These are phyloP conservation scores for Parthenolecanium corni DNA, from an alignment of 2,888 invertebrate genomes.

Conservation along the genomic window DNA sequence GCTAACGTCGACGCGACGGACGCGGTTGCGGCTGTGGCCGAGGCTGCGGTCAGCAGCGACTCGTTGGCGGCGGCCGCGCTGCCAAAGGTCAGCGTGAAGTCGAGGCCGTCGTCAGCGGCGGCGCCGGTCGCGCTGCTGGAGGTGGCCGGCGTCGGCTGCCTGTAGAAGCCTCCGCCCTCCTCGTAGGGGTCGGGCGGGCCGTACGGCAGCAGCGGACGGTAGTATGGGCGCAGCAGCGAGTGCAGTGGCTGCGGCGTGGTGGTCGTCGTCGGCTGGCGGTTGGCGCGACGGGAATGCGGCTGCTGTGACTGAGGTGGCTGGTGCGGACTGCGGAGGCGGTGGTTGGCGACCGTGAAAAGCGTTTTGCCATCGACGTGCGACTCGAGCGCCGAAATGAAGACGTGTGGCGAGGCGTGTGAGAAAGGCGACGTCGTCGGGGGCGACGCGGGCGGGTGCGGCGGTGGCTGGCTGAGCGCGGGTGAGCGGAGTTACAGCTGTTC, in stretches of 20 bases:
- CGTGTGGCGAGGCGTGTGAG: not conserved
- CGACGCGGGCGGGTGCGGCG: constrained; percentile 7
- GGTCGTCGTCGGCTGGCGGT: too few species aligned
- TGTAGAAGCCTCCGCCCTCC: too few species aligned
- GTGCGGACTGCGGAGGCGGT: not conserved
- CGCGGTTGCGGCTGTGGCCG: constrained; percentile 38
- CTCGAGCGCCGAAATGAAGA: not conserved
- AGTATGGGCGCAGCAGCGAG: too few species aligned
- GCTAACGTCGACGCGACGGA: constrained; percentile 56
- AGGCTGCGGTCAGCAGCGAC: constrained; percentile 1
- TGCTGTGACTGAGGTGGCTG: too few species aligned
- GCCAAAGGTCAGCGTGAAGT: not conserved
- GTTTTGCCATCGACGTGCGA: not conserved
- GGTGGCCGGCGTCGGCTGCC: too few species aligned
- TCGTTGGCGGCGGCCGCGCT: not conserved
- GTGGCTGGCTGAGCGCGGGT: not conserved
- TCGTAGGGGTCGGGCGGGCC: too few species aligned
- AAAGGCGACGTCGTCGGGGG: constrained; percentile 8
- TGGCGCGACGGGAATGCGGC: too few species aligned
- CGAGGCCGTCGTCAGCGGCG: not conserved
- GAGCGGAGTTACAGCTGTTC: constrained; percentile 11
- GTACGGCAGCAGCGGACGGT: too few species aligned
- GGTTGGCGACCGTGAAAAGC: not conserved
- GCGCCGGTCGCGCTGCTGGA: too few species aligned
- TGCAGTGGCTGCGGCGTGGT: too few species aligned